Percentiles rank a stretch among this genome's conserved stretches.
phyloP scores from a whole-genome alignment of 2,113 vertebrate species.

The Daboia siamensis region DNA sequence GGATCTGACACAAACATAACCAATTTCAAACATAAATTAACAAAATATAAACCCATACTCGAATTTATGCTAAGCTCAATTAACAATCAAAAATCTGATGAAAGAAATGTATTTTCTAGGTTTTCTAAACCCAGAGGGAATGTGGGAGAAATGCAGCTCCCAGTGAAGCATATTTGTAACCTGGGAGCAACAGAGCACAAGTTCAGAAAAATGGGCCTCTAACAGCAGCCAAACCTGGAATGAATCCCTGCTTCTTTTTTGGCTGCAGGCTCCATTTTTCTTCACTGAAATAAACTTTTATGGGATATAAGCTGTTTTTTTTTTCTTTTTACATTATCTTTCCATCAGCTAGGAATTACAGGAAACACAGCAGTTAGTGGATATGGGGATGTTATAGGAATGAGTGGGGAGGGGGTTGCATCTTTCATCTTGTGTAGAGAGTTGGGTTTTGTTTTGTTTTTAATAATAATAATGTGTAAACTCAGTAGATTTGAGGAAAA shows the following conservation, averaged over 20 bases:
- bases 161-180: neutral
- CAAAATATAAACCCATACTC: neutral
- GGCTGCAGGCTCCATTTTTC: neutral
- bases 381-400: neutral
- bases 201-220: neutral
- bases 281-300: neutral
- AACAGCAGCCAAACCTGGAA: neutral
- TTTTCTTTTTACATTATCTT: neutral
- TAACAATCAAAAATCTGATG: neutral
- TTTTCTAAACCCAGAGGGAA: neutral
- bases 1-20: neutral
- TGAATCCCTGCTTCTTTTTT: neutral
- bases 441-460: neutral
- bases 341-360: neutral
- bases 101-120: neutral
- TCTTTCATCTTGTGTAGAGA: neutral
- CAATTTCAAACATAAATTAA: neutral
- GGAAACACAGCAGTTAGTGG: neutral
- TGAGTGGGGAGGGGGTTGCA: neutral
- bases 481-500: neutral
- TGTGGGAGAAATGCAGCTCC: neutral
- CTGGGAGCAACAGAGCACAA: neutral
- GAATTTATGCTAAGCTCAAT: neutral
- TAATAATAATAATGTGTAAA: neutral
- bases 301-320: neutral